These are phyloP conservation scores for Aurelia coerulea DNA, from an alignment of 30 jellyfish, hydroid and myxozoan genomes.

Conservation along the genomic window DNA sequence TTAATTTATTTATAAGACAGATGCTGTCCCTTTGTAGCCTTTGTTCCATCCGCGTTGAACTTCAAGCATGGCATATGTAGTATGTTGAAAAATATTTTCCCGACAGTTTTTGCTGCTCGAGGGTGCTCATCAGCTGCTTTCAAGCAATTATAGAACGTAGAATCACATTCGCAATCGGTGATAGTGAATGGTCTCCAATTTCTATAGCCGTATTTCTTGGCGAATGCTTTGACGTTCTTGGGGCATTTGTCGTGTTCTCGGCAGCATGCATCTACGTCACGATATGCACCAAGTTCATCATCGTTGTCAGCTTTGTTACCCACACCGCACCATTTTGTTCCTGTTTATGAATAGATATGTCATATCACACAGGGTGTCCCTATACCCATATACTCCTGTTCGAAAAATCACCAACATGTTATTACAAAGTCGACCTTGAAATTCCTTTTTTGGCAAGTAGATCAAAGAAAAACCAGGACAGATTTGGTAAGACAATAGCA, in stretches of 20 bases:
- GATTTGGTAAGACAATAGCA: too few relatives aligned
- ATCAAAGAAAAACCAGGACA: too few relatives aligned
- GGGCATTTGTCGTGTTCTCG: constrained; percentile 59
- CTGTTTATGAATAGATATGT: constrained; percentile 6
- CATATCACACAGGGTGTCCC: too few relatives aligned
- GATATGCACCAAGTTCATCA: constrained; percentile 33
- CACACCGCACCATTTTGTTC: constrained; percentile 69
- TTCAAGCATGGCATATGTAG: constrained; percentile 56
- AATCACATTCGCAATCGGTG: constrained; percentile 64
- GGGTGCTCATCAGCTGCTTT: constrained; percentile 29
- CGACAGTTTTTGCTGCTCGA: constrained; percentile 38
- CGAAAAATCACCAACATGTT: too few relatives aligned
- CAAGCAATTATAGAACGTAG: constrained; percentile 54
- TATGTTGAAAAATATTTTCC: constrained; percentile 36
- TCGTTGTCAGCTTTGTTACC: constrained; percentile 52
- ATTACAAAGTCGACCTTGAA: too few relatives aligned
- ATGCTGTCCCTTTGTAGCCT: too few relatives aligned
- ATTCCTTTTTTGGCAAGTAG: too few relatives aligned
- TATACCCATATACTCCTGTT: too few relatives aligned
- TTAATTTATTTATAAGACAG: too few relatives aligned
- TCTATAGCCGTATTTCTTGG: not conserved
- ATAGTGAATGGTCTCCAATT: constrained; percentile 50
- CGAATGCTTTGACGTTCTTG: not conserved
- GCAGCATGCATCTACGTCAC: constrained; percentile 66
- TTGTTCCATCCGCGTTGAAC: constrained; percentile 23